Base-by-base conservation (phyloP, 2,113 vertebrate genomes). In the Zosterops pallidus region DNA sequence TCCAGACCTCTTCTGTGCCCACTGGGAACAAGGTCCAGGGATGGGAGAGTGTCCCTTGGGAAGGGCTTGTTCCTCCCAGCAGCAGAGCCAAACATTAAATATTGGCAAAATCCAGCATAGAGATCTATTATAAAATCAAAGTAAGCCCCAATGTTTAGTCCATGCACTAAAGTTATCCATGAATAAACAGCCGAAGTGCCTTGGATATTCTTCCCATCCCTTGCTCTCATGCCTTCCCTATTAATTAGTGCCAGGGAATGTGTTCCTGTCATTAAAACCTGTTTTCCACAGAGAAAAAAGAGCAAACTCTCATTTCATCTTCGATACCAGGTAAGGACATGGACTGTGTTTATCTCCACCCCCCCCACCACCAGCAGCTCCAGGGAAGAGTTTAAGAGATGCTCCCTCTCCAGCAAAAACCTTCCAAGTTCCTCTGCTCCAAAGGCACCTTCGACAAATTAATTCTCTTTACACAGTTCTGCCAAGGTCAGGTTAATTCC, bases 1-100 rank as follows among this genome's bases (percentile, higher is more conserved):
- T 11, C 35, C 75, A 46, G 49, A 57, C 59, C 31, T 69, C 39
- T 12, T 12, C 47, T 1, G 0, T 2, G 3, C 28, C 67, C 7
- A 0, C 11, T 0, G 3, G 53, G 80, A 83, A 4, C 1, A 1
- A 41, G 31, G 8, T 10, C 7, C 3, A 2, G 64, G 65, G 19
- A 33, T 17, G 33, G 75, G 65, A 52, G 44, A 64, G 33, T 9
- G 16, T 63, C 11, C 65, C 52, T 31, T 14, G 39, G 1, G 3
- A 55, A 35, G 44, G 49, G 63, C 14, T 77, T 8, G 10, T n/a
- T 81, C 74, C 50, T 50, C 26, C 59, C 6, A 2, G 41, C 72
- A 69, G 41, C 17, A 1, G 15, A 87, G 46, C 64, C 59, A 69
- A 60, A 50, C 41, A 6, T 33, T 23, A 52, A 81, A 23, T 62